Evolutionary conservation across 2,113 vertebrate genomes (phyloP).

Genomic region (Rhombomys opimus): DNA sequence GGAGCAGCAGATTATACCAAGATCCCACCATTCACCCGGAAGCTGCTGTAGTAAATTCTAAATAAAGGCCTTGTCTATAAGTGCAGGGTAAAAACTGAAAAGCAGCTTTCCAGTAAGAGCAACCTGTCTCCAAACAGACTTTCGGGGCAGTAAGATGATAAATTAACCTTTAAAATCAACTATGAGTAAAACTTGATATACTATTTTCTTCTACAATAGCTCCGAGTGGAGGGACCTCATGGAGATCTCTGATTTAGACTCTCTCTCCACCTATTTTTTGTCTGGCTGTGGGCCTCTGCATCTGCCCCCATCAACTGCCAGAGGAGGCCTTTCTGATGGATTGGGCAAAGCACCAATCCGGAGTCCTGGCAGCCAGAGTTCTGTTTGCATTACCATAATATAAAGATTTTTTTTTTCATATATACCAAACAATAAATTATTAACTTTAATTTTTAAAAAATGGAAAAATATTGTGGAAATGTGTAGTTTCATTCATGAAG

Average conservation of each 20-base stretch:
- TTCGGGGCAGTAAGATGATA: not conserved
- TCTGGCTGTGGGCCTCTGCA: not conserved
- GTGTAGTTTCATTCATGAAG: not conserved
- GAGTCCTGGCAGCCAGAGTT: not conserved
- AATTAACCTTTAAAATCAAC: not conserved
- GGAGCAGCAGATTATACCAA: not conserved
- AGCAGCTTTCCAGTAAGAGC: not conserved
- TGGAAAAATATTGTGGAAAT: not conserved
- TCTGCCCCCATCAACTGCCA: not conserved
- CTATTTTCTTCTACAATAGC: not conserved
- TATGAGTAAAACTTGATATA: not conserved
- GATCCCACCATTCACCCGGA: not conserved
- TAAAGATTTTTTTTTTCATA: not conserved
- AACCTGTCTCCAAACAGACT: not conserved
- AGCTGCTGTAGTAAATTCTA: not conserved
- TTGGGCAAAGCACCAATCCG: too few species aligned
- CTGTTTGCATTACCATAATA: constrained; percentile 1
- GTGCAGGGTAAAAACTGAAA: not conserved
- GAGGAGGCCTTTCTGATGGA: not conserved
- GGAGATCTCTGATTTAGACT: not conserved
- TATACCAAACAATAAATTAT: not conserved
- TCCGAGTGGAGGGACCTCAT: not conserved
- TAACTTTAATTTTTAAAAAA: not conserved
- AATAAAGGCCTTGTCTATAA: not conserved
- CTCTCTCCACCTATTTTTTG: not conserved